Conservation (phyloP, 30 jellyfish, hydroid and myxozoan genomes). For the Catostylus mosaicus region DNA sequence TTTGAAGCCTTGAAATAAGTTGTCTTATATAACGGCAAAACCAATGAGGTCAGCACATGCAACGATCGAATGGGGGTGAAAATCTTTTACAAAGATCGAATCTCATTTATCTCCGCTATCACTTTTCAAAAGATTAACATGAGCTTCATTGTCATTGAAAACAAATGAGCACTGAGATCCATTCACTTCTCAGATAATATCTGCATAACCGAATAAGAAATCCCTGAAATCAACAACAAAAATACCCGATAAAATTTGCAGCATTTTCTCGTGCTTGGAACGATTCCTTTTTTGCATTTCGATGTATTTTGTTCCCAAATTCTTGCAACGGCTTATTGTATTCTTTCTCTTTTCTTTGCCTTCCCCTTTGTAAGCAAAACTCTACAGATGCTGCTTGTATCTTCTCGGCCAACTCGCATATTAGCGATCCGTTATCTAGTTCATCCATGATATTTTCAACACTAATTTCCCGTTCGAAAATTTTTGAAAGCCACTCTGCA, state of each 20-base stretch:
- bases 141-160: too few species aligned
- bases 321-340: slow-evolving; percentile 25
- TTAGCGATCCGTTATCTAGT: slow-evolving; percentile 66
- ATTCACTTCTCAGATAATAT: too few species aligned
- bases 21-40: too few species aligned
- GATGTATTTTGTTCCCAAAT: slow-evolving; percentile 49
- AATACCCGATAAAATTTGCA: slow-evolving; percentile 64
- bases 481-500: slow-evolving; percentile 76
- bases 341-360: slow-evolving; percentile 4
- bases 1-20: too few species aligned
- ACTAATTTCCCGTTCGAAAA: slow-evolving; percentile 26
- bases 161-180: too few species aligned
- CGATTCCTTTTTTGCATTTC: slow-evolving; percentile 60
- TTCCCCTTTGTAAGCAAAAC: not conserved
- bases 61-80: too few species aligned
- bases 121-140: too few species aligned
- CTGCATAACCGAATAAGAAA: not conserved
- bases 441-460: slow-evolving; percentile 69
- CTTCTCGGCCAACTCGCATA: slow-evolving; percentile 61
- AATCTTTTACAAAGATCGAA: too few species aligned
- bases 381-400: slow-evolving; percentile 36
- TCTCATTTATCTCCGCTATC: too few species aligned
- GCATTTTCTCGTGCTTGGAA: slow-evolving; percentile 91
- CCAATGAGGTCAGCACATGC: too few species aligned
- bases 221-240: not conserved